Conservation (phyloP, 2,797 vertebrate species). For the Chromobotia macracanthus region DNA sequence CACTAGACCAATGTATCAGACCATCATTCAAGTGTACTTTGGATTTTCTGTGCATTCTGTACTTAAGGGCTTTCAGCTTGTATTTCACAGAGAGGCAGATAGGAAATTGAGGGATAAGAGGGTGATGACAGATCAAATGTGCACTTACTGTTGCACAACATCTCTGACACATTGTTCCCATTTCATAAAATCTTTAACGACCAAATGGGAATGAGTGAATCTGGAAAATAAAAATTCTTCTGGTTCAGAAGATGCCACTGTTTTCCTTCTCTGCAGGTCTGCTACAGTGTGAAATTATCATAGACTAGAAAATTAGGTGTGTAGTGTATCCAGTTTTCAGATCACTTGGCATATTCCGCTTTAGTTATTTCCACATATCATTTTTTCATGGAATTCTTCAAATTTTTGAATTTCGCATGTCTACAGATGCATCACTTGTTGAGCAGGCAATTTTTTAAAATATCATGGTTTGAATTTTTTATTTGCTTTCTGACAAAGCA, state of each 20-base stretch:
- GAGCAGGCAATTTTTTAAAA: slow-evolving; percentile 2
- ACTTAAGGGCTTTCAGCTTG: not conserved
- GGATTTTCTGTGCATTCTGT: not conserved
- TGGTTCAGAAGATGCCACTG: slow-evolving; percentile 13
- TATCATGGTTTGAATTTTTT: not conserved
- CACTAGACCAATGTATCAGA: not conserved
- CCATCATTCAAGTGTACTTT: not conserved
- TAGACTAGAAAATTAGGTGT: not conserved
- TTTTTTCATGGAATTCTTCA: too few species aligned
- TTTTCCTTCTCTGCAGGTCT: not conserved
- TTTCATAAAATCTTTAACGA: not conserved
- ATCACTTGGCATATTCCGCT: too few species aligned
- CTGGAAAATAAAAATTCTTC: slow-evolving; percentile 2
- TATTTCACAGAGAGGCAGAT: not conserved
- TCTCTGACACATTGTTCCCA: not conserved
- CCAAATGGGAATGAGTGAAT: not conserved
- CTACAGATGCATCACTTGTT: slow-evolving; percentile 4
- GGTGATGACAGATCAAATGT: too few species aligned
- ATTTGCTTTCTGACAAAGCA: slow-evolving; percentile 14
- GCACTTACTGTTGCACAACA: not conserved
- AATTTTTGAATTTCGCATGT: not conserved
- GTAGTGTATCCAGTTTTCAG: not conserved
- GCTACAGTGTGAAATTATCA: not conserved
- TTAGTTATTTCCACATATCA: too few species aligned
- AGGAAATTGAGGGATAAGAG: not conserved